These are phyloP conservation scores for Spinus olivaceus DNA, from an alignment of 2,797 vertebrate genomes.

Conservation along the genomic window DNA sequence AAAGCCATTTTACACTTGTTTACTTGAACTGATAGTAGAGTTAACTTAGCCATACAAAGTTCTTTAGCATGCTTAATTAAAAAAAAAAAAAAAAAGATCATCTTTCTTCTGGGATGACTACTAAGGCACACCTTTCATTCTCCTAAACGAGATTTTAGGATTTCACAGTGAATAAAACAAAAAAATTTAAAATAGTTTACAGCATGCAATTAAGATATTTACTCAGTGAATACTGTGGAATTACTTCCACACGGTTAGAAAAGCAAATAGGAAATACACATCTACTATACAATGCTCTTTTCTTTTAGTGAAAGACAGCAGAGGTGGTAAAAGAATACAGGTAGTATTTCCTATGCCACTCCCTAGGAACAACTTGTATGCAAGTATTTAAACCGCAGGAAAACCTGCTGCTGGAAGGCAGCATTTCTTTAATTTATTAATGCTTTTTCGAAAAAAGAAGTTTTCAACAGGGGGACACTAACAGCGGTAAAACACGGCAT, in stretches of 20 bases:
- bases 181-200: background rate
- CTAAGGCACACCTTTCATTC: background rate
- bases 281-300: background rate
- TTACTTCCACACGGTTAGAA: background rate
- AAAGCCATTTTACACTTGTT: background rate
- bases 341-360: background rate
- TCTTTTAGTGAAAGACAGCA: background rate
- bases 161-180: background rate
- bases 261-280: background rate
- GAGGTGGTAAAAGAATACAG: background rate
- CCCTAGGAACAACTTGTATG: background rate
- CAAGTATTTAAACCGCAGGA: background rate
- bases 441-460: background rate
- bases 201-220: background rate
- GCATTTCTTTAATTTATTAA: background rate
- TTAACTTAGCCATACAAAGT: background rate
- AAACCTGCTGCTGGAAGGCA: background rate
- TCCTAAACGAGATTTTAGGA: background rate
- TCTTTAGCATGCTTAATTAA: background rate
- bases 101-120: background rate
- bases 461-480: background rate
- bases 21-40: background rate
- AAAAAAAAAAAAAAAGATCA: background rate
- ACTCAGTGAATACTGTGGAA: background rate
- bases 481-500: background rate